Conservation (phyloP, 2,888 invertebrate species). For the Serrognathus titanus region DNA sequence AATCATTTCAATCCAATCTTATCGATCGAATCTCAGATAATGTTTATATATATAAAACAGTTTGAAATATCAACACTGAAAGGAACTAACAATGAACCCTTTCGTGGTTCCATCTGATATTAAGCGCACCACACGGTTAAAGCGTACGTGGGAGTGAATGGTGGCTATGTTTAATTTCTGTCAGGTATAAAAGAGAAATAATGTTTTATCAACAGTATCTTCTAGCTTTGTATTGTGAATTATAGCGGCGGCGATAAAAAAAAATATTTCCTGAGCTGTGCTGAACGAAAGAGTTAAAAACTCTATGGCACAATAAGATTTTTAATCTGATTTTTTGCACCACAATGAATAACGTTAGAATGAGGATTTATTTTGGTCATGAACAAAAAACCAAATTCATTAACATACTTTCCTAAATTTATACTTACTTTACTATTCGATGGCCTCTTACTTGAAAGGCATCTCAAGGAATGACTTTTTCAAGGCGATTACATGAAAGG, state of each 20-base stretch:
- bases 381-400: background rate
- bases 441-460: too few relatives aligned
- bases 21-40: background rate
- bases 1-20: background rate
- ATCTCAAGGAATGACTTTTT: background rate
- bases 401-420: too few relatives aligned
- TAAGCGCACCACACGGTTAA: slow-evolving; percentile 9
- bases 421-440: too few relatives aligned
- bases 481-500: background rate
- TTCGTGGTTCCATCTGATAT: slow-evolving; percentile 18
- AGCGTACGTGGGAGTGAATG: slow-evolving; percentile 32
- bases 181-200: slow-evolving; percentile 32
- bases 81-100: slow-evolving; percentile 17
- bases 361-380: background rate
- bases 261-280: slow-evolving; percentile 7
- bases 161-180: slow-evolving; percentile 35
- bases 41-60: slow-evolving; percentile 6
- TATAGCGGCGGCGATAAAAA: slow-evolving; percentile 10
- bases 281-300: slow-evolving; percentile 14
- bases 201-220: slow-evolving; percentile 31
- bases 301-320: slow-evolving; percentile 9
- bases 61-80: slow-evolving; percentile 14
- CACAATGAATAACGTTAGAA: background rate
- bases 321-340: slow-evolving; percentile 14
- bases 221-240: slow-evolving; percentile 17